Evolutionary conservation across 2,797 vertebrate genomes (phyloP).

Genomic region (Pelobates cultripes): DNA sequence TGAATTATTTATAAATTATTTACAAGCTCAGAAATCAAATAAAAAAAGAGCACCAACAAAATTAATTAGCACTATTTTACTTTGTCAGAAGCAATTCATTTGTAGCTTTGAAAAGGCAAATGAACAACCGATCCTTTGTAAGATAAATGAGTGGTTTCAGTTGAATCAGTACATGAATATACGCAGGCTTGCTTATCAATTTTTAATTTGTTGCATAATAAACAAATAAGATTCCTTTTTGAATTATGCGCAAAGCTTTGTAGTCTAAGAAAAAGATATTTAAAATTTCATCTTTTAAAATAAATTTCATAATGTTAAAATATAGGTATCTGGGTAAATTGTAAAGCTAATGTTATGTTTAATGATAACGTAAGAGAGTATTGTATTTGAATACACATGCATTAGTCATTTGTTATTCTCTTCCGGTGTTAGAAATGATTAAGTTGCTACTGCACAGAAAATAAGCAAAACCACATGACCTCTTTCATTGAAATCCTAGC

Average conservation of each 20-base stretch:
- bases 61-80: slow-evolving; percentile 34
- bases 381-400: slow-evolving; percentile 67
- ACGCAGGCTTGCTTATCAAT: neutral
- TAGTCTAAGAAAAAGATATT: neutral
- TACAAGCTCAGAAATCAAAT: slow-evolving; percentile 9
- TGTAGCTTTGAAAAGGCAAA: slow-evolving; percentile 9
- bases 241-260: neutral
- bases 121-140: neutral
- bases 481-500: slow-evolving; percentile 74
- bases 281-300: neutral
- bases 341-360: neutral
- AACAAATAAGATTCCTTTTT: neutral
- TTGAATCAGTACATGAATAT: neutral
- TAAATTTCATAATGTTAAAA: neutral
- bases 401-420: slow-evolving; percentile 74
- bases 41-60: slow-evolving; percentile 14
- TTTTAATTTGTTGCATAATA: neutral
- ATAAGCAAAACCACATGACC: slow-evolving; percentile 75
- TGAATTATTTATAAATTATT: neutral
- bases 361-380: slow-evolving; percentile 61
- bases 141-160: slow-evolving; percentile 8
- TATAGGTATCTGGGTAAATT: neutral
- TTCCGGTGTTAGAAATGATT: slow-evolving; percentile 78
- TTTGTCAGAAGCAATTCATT: slow-evolving; percentile 52
- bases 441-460: slow-evolving; percentile 77